Conservation (phyloP, 2,888 invertebrate species). For the Epicampocera succincta region DNA sequence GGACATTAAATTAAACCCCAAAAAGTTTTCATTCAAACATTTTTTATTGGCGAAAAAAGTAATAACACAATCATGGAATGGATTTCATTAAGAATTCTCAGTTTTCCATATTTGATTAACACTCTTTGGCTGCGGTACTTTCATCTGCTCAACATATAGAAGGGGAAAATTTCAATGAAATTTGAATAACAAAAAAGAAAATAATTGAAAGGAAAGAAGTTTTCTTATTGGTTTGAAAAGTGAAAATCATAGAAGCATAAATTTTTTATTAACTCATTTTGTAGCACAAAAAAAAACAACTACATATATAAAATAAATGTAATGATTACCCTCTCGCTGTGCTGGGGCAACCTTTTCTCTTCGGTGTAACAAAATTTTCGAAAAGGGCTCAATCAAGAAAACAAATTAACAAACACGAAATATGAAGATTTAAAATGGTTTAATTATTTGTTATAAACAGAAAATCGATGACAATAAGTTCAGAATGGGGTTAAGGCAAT, state of each 20-base stretch:
- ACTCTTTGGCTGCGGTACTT: conserved; percentile 7
- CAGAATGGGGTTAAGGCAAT: too few species aligned
- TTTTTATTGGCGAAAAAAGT: conserved; percentile 22
- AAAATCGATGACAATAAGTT: too few species aligned
- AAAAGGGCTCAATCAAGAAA: too few species aligned
- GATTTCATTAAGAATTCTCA: conserved; percentile 40
- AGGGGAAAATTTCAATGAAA: not conserved
- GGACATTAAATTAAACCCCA: not conserved
- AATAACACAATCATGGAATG: conserved; percentile 31
- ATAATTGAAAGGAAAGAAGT: conserved; percentile 1
- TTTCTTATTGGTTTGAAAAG: conserved; percentile 17
- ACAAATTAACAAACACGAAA: conserved; percentile 15
- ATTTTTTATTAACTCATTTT: conserved; percentile 34
- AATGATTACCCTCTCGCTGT: not conserved
- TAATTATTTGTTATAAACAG: too few species aligned
- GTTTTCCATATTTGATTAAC: conserved; percentile 59
- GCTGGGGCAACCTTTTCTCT: not conserved
- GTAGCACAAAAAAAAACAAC: conserved; percentile 1
- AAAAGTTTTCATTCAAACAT: conserved; percentile 29
- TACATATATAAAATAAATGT: conserved; percentile 25
- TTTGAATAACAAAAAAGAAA: conserved; percentile 14
- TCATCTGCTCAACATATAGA: too few species aligned
- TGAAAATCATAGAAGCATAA: conserved; percentile 60
- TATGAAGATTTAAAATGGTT: not conserved
- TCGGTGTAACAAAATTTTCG: conserved; percentile 10